Percentiles rank a stretch among this genome's conserved stretches.
Evolutionary conservation across 2,797 vertebrate genomes (phyloP).

Genomic region (Austrolebias charrua): DNA sequence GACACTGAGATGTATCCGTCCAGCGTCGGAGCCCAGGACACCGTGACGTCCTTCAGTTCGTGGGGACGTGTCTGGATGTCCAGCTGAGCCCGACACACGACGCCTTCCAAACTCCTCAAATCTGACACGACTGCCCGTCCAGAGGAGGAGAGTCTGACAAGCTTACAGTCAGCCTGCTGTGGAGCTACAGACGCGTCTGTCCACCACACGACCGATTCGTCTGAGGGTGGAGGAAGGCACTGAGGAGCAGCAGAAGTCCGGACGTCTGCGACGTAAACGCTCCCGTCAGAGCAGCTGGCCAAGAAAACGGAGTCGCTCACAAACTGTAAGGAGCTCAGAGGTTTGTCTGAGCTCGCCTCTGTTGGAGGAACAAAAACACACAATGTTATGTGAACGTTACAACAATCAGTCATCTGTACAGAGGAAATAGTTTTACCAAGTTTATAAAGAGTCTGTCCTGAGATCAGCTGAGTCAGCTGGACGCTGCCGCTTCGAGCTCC

Average conservation of each 20-base stretch:
- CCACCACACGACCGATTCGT: conserved; percentile 65
- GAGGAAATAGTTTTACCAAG: conserved; percentile 71
- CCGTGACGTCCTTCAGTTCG: conserved; percentile 57
- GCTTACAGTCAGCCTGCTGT: conserved; percentile 21
- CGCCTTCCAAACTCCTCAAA: conserved; percentile 64
- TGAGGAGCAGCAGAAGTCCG: conserved; percentile 64
- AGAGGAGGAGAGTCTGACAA: conserved; percentile 79
- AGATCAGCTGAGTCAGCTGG: conserved; percentile 78
- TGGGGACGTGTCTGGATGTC: conserved; percentile 27
- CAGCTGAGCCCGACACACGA: conserved; percentile 66
- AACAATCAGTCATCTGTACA: neutral
- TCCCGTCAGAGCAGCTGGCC: conserved; percentile 76
- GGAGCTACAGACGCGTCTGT: conserved; percentile 45
- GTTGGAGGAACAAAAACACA: neutral
- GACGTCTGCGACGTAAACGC: conserved; percentile 76
- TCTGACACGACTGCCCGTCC: conserved; percentile 81
- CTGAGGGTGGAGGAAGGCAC: conserved; percentile 4
- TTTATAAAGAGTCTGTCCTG: conserved; percentile 70
- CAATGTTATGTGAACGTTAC: too few species aligned
- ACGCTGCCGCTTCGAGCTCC: conserved; percentile 74
- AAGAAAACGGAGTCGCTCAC: conserved; percentile 72
- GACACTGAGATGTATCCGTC: conserved; percentile 81
- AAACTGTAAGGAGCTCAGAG: conserved; percentile 79
- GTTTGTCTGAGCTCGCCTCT: conserved; percentile 60
- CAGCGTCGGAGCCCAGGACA: conserved; percentile 87